Conservation (phyloP, 2,888 invertebrate genomes). For the Lutraria lutraria region DNA sequence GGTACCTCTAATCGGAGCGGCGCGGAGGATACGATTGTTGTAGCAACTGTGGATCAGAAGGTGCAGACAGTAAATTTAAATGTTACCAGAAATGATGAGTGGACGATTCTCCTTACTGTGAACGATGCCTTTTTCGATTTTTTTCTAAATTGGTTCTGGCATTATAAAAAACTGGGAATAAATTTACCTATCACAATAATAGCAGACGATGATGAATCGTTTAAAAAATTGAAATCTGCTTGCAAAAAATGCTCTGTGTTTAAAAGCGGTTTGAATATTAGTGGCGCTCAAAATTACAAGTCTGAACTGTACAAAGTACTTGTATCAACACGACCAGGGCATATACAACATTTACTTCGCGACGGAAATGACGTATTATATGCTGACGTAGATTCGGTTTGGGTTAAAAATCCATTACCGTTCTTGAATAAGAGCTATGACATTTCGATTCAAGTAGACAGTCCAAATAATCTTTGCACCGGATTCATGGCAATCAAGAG, state of each 20-base stretch:
- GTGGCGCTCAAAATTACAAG: background rate
- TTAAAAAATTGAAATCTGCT: background rate
- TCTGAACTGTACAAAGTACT: background rate
- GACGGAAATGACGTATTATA: background rate
- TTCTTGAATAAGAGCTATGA: background rate
- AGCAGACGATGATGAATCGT: background rate
- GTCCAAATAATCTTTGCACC: background rate
- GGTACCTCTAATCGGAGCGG: too few species aligned
- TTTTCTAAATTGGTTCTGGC: background rate
- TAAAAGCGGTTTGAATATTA: background rate
- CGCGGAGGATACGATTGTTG: too few species aligned
- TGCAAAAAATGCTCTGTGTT: background rate
- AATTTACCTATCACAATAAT: background rate
- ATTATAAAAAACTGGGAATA: background rate
- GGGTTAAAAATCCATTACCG: background rate
- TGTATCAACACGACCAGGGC: background rate
- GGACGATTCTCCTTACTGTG: background rate
- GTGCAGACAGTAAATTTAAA: too few species aligned
- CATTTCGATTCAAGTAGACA: background rate
- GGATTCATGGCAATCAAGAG: slow-evolving; percentile 1
- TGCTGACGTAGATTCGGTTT: slow-evolving; percentile 3
- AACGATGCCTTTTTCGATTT: slow-evolving; percentile 7
- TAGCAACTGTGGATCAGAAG: too few species aligned
- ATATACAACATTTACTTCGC: background rate
- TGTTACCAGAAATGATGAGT: too few species aligned